Percentiles rank a stretch among this genome's conserved stretches.
phyloP scores from a whole-genome alignment of 1,140 invertebrate species.

The Vanessa atalanta region DNA sequence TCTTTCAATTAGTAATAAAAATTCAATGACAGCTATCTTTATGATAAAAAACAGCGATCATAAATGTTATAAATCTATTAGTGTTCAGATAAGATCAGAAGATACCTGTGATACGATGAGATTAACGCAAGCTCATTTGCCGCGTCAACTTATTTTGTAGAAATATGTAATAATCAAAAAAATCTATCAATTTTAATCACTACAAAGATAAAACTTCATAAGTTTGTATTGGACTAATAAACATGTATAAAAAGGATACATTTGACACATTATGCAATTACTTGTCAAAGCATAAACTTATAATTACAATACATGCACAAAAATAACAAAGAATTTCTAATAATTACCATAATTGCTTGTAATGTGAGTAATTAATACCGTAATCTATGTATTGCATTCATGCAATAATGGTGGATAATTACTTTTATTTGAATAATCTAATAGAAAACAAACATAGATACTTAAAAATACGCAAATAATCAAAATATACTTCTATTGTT shows the following conservation, averaged over 20 bases:
- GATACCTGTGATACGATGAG: neutral
- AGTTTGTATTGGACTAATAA: neutral
- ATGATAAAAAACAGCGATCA: slow-evolving; percentile 2
- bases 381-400: slow-evolving; percentile 2
- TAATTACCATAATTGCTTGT: slow-evolving; percentile 10
- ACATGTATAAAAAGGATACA: neutral
- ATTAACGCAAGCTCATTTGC: neutral
- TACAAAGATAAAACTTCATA: too few relatives aligned
- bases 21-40: neutral
- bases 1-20: neutral
- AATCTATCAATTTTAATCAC: too few relatives aligned
- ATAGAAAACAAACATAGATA: neutral
- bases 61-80: slow-evolving; percentile 1
- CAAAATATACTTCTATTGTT: too few relatives aligned
- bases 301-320: slow-evolving; percentile 5
- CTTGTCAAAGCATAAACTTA: neutral
- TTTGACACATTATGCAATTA: neutral
- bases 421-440: slow-evolving; percentile 2
- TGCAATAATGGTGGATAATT: slow-evolving; percentile 5
- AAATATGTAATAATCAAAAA: too few relatives aligned
- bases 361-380: slow-evolving; percentile 6
- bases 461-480: too few relatives aligned
- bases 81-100: slow-evolving; percentile 6
- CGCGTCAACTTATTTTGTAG: too few relatives aligned
- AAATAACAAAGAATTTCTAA: slow-evolving; percentile 13